Conservation (phyloP, 2,797 vertebrate species). For the Xenentodon cancila region DNA sequence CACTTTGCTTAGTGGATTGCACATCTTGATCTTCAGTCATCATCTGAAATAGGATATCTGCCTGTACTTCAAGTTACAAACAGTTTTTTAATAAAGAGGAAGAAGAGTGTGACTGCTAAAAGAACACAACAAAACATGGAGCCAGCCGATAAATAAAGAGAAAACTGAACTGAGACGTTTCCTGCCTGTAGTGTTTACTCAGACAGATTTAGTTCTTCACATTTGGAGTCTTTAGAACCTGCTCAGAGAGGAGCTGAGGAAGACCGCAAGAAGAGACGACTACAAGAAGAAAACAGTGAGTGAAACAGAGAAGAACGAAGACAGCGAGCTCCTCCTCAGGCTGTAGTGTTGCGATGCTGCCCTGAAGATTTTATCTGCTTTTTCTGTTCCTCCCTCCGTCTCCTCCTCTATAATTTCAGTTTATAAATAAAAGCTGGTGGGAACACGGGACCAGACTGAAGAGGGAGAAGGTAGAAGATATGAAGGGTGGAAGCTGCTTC, state of each 20-base stretch:
- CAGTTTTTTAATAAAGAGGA: slow-evolving; percentile 25
- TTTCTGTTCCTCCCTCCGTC: slow-evolving; percentile 38
- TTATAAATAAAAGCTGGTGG: slow-evolving; percentile 72
- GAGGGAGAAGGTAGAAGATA: slow-evolving; percentile 26
- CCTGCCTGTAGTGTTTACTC: slow-evolving; percentile 26
- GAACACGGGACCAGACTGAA: slow-evolving; percentile 26
- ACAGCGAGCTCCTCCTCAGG: slow-evolving; percentile 17
- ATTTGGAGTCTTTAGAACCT: slow-evolving; percentile 68
- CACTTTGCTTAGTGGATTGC: not conserved
- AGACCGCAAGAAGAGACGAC: slow-evolving; percentile 57
- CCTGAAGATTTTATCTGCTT: slow-evolving; percentile 15
- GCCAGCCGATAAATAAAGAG: slow-evolving; percentile 41
- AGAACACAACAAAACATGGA: slow-evolving; percentile 51
- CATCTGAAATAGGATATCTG: slow-evolving; percentile 49
- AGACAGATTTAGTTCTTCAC: slow-evolving; percentile 63
- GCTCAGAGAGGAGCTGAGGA: slow-evolving; percentile 62
- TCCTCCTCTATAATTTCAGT: slow-evolving; percentile 61
- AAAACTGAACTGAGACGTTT: slow-evolving; percentile 26
- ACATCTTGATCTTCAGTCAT: slow-evolving; percentile 8
- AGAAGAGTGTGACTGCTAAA: slow-evolving; percentile 23
- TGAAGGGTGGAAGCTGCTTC: slow-evolving; percentile 16
- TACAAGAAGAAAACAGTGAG: slow-evolving; percentile 13
- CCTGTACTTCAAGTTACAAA: slow-evolving; percentile 26
- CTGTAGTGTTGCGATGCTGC: slow-evolving; percentile 10
- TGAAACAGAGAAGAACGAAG: slow-evolving; percentile 20